Base-by-base conservation (phyloP, 64 coral and sea anemone genomes). In the Stichodactyla mertensii region DNA sequence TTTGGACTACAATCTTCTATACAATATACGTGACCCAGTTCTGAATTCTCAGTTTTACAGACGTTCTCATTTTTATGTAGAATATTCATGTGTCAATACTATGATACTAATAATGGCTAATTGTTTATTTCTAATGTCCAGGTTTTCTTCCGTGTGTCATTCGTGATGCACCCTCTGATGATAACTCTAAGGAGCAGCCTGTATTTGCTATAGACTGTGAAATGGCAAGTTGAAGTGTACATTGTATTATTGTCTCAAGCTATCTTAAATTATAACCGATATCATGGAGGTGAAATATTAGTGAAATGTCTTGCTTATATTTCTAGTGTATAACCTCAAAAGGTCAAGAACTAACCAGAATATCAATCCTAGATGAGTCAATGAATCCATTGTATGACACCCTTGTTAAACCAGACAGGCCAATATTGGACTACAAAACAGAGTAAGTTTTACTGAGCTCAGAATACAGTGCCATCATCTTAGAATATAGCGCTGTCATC, bases 331-430 rank as follows among this genome's bases (percentile, higher is more conserved):
- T 55, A 16, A 90, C 97, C 52, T 31, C 93, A 81, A 28, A 84
- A 88, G 97, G 97, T 55, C 36, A 77, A 9, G 97, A 99, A 13
- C 78, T 99, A n/a, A 99, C 97, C n/a, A 84, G 93, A 36, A 88
- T 99, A 51, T 99, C 97, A 85, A 54, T 99, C 23, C 82, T 99
- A 52, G 93, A 95, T 86, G 90, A 92, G 84, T 70, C 83, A 7
- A 66, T 64, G 52, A 82, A 86, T 20, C 81, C 95, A 13, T 16
- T 99, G 14, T 99, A 93, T 86, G 97, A 99, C 71, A 95, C 97
- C 16, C 54, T 99, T 51, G 97, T 99, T 27, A 90, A 92, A 22
- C 97, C 97, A 83, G 77, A 82, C 10, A 92, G 80, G 28, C 90
- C 81, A 22, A 91, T 99, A 71, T 52, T 83, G 10, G 88, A 99